A percentile compares a stretch with the other conserved stretches of the same genome.
Conservation (phyloP, 1,140 invertebrate species). For the Ephestia elutella region DNA sequence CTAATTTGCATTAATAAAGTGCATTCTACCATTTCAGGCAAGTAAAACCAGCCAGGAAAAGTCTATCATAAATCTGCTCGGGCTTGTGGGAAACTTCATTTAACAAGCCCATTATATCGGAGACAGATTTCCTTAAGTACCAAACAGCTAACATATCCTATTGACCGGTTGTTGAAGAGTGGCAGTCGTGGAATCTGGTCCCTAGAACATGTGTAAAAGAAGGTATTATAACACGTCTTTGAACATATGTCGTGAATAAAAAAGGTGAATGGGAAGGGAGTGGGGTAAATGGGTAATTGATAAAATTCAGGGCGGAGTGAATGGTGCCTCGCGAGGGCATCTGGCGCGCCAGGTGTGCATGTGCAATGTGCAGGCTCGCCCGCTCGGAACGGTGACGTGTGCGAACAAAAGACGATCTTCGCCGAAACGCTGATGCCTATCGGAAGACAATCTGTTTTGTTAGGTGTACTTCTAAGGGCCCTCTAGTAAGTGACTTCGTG, state of each 20-base stretch:
- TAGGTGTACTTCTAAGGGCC: no score
- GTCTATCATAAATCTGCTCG: no score
- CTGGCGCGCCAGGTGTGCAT: constrained; percentile 57
- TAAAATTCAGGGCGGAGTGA: constrained; percentile 55
- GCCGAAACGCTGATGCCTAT: background rate
- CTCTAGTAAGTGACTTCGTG: no score
- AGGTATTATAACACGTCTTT: background rate
- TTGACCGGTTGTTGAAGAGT: no score
- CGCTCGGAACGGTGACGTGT: background rate
- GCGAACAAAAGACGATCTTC: constrained; percentile 3
- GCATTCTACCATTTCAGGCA: no score
- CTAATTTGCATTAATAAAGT: background rate
- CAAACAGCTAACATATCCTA: no score
- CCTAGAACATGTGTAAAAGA: background rate
- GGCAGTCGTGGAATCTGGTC: no score
- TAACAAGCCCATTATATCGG: no score
- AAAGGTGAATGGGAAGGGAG: constrained; percentile 41
- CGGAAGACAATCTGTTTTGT: no score
- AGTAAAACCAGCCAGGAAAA: no score
- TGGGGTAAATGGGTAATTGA: constrained; percentile 59
- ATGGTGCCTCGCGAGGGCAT: constrained; percentile 38
- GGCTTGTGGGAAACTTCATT: no score
- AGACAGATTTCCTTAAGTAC: no score
- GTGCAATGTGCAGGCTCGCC: background rate
- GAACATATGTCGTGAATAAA: constrained; percentile 28